Evolutionary conservation across 2,797 vertebrate species (phyloP), one percentile per base, ranked within the genome.

Genomic region (Bovichtus variegatus): DNA sequence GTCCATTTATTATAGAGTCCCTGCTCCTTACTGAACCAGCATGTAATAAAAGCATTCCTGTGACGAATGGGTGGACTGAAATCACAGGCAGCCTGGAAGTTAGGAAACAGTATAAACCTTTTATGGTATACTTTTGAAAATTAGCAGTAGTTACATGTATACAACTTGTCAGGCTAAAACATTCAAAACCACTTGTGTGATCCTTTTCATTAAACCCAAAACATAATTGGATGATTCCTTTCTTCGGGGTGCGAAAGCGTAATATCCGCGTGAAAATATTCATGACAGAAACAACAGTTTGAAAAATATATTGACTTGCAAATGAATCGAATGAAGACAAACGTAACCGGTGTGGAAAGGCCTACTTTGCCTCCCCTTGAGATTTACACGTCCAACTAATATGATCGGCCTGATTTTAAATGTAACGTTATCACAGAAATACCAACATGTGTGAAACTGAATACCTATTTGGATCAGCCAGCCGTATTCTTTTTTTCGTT

Each of bases 381-480:
- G 16, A 49, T 69, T n/a, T 31, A 50, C 27, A 43, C 36, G 23
- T 23, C 46, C 44, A 59, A 13, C 6, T 29, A 46, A 13, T 43
- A 49, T 41, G 25, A 72, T 19, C 55, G 46, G 40, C 51, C 54
- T n/a, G 23, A 23, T 51, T n/a, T 60, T 34, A 27, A 51, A 58
- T 40, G 9, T 23, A 34, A 59, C 31, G 19, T 49, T 11, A 23
- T 2, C 43, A 50, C 8, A 40, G 11, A 53, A 53, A 62, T n/a
- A 2, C 38, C 55, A 58, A 61, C 59, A 43, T 41, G 46, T 27
- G 3, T 59, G 11, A 68, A 46, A 25, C 11, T 16, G 18, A 11
- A 34, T 34, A 34, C 12, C 7, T 19, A 29, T 23, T 41, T 46
- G 25, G 13, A 18, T 34, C 19, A 9, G 25, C 8, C 34, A 9